phyloP scores from a whole-genome alignment of 2,113 vertebrate species.

The Sinocyclocheilus anophthalmus region DNA sequence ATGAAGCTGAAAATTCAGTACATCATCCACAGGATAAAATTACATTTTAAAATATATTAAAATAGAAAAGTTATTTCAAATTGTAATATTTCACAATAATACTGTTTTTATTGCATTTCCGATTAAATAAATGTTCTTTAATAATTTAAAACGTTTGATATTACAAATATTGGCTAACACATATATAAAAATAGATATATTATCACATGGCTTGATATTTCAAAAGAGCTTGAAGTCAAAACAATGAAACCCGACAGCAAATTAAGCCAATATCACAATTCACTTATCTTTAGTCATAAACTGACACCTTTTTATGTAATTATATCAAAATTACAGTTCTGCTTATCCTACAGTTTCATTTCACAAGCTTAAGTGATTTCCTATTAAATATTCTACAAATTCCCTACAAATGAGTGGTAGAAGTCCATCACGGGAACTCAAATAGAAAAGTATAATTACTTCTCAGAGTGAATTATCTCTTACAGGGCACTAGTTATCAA shows the following conservation, averaged over 20 bases:
- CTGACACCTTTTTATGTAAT: slow-evolving; percentile 50
- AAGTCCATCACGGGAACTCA: slow-evolving; percentile 52
- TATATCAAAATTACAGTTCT: slow-evolving; percentile 49
- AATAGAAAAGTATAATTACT: slow-evolving; percentile 59
- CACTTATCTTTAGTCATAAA: slow-evolving; percentile 49
- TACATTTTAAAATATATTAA: background rate
- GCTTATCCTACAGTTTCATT: slow-evolving; percentile 51
- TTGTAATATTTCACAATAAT: background rate
- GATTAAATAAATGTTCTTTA: background rate
- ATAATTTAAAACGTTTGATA: no score
- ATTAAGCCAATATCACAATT: background rate
- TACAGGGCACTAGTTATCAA: slow-evolving; percentile 56
- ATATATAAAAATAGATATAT: background rate
- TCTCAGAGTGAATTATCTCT: slow-evolving; percentile 62
- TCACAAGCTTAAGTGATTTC: slow-evolving; percentile 52
- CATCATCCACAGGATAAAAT: no score
- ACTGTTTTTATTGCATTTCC: background rate
- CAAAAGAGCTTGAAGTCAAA: background rate
- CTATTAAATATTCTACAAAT: slow-evolving; percentile 59
- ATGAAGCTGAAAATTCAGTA: no score
- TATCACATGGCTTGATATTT: background rate
- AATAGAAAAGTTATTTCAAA: background rate
- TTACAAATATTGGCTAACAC: no score
- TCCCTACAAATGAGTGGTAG: slow-evolving; percentile 60
- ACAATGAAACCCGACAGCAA: background rate